These are phyloP conservation scores for Buathra laborator DNA, from an alignment of 2,888 invertebrate genomes.

Conservation along the genomic window DNA sequence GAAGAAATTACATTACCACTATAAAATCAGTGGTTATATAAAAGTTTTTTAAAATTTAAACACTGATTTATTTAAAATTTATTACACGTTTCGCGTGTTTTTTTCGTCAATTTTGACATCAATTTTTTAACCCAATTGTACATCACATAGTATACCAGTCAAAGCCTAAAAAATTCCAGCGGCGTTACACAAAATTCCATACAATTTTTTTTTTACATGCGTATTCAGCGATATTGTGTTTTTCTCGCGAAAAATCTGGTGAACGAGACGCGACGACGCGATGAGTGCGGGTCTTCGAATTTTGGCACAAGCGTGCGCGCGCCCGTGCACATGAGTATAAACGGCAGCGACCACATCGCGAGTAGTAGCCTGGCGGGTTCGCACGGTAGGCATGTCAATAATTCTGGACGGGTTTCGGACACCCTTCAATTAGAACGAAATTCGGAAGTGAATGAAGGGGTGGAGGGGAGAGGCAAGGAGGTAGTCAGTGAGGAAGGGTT, in stretches of 20 bases:
- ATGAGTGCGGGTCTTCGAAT: slow-evolving; percentile 47
- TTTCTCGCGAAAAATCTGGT: slow-evolving; percentile 27
- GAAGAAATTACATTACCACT: no score
- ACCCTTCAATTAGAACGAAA: slow-evolving; percentile 77
- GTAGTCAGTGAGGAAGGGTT: slow-evolving; percentile 52
- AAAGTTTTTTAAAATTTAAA: no score
- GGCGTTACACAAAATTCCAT: no score
- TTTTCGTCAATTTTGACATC: no score
- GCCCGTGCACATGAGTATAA: slow-evolving; percentile 7
- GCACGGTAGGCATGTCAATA: slow-evolving; percentile 71
- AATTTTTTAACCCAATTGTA: no score
- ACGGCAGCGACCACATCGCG: slow-evolving; percentile 32
- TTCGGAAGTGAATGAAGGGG: slow-evolving; percentile 75
- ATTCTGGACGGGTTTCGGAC: slow-evolving; percentile 69
- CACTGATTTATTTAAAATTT: no score
- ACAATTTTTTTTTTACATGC: no score
- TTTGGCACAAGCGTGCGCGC: slow-evolving; percentile 6
- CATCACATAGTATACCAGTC: no score
- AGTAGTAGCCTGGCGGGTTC: slow-evolving; percentile 56
- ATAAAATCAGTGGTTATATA: no score
- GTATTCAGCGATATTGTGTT: not conserved
- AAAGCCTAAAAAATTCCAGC: no score
- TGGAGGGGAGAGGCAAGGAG: slow-evolving; percentile 39
- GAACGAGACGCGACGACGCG: slow-evolving; percentile 43
- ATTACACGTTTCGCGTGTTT: no score